Evolutionary conservation across 92 coral and sea anemone genomes (phyloP).

Genomic region (Meandrina meandrites): DNA sequence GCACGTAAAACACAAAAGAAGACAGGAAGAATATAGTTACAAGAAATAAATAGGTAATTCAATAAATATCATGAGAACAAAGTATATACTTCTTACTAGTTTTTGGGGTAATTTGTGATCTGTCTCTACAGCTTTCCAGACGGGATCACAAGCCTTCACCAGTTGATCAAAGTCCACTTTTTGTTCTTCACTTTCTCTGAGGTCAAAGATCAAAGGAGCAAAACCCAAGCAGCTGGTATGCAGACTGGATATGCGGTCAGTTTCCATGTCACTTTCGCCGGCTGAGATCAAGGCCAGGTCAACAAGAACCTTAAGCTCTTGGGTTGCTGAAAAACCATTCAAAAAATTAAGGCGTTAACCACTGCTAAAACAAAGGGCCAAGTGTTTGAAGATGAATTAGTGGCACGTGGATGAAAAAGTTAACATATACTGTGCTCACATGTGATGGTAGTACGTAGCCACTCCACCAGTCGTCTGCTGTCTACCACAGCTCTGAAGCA

Average conservation of each 20-base stretch:
- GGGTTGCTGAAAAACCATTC: slow-evolving; percentile 41
- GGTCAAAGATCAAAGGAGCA: slow-evolving; percentile 76
- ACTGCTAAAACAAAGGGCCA: too few relatives aligned
- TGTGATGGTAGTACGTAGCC: slow-evolving; percentile 71
- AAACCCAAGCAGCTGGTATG: slow-evolving; percentile 88
- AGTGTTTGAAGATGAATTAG: too few relatives aligned
- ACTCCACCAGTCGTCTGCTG: slow-evolving; percentile 58
- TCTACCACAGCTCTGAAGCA: slow-evolving; percentile 65
- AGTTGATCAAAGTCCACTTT: slow-evolving; percentile 56
- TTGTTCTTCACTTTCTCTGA: slow-evolving; percentile 13
- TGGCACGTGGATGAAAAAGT: too few relatives aligned
- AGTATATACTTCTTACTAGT: slow-evolving; percentile 51
- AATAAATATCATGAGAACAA: too few relatives aligned
- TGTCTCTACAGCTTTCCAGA: slow-evolving; percentile 67
- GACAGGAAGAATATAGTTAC: neutral
- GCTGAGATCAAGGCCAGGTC: slow-evolving; percentile 81
- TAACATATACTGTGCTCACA: slow-evolving; percentile 31
- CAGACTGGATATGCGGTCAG: slow-evolving; percentile 72
- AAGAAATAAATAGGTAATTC: too few relatives aligned
- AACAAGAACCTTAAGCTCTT: slow-evolving; percentile 68
- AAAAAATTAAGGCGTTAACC: neutral
- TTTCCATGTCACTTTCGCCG: slow-evolving; percentile 82
- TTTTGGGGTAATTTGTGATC: slow-evolving; percentile 55
- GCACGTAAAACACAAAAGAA: neutral
- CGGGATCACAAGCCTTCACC: slow-evolving; percentile 67